Evolutionary conservation across 2,113 vertebrate genomes (phyloP).

Genomic region (Hippocampus zosterae): DNA sequence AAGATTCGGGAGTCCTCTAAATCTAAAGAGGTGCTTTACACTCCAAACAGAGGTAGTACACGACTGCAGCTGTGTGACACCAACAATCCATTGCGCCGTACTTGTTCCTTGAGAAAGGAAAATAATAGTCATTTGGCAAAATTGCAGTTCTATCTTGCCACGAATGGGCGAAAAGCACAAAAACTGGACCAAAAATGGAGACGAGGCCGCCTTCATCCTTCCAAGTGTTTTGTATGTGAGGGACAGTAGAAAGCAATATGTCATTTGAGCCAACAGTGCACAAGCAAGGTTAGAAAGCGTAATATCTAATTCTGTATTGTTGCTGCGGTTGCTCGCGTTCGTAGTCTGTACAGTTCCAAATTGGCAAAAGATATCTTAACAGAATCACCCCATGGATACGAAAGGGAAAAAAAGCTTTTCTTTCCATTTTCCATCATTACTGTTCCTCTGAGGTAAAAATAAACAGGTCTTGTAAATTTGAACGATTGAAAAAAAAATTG

Average conservation of each 20-base stretch:
- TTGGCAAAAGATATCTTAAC: too few relatives aligned
- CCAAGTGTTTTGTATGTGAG: conserved; percentile 61
- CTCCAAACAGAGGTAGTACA: conserved; percentile 47
- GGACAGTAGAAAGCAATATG: conserved; percentile 66
- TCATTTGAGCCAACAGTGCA: conserved; percentile 67
- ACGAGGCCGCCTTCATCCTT: conserved; percentile 50
- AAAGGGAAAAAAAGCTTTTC: too few relatives aligned
- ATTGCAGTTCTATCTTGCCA: conserved; percentile 68
- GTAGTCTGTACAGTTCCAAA: conserved; percentile 34
- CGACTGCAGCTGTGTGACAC: conserved; percentile 52
- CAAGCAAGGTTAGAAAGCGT: conserved; percentile 66
- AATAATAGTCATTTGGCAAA: conserved; percentile 74
- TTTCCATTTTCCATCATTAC: too few relatives aligned
- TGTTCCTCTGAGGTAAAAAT: too few relatives aligned
- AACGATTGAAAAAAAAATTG: too few relatives aligned
- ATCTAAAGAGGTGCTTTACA: conserved; percentile 30
- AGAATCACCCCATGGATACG: too few relatives aligned
- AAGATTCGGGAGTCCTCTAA: conserved; percentile 34
- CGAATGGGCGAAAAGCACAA: conserved; percentile 59
- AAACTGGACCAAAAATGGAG: conserved; percentile 49
- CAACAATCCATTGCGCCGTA: conserved; percentile 66
- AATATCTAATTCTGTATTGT: conserved; percentile 69
- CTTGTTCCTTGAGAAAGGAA: conserved; percentile 70
- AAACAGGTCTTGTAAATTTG: too few relatives aligned
- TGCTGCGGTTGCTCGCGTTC: not conserved